Base-by-base conservation (phyloP, 2,113 vertebrate species). In the Ia io region DNA sequence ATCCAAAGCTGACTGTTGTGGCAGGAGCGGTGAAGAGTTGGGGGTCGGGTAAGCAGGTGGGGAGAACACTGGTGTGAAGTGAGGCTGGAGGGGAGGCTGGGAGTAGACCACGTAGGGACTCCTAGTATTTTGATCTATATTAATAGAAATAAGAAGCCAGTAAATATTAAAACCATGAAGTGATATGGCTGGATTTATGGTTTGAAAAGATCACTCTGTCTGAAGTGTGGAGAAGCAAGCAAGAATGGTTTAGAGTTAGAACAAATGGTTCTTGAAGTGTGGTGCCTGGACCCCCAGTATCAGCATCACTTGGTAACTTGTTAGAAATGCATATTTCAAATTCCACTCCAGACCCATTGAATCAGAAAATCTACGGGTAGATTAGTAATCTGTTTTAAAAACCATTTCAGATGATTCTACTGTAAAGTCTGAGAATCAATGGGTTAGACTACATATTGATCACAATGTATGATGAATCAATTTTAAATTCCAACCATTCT, bases 151-250 rank as follows among this genome's bases (percentile, higher is more conserved):
- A 14, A 44, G 87, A 87, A 88, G 74, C 6, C 40, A 89, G 32
- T 30, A 10, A n/a, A 49, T 49, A 67, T 87, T 56, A 74, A 74
- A 76, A 56, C 10, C 16, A 42, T 14, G 51, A 37, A 40, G 32
- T 56, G 49, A 70, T 28, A 35, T 6, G 51, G 71, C 35, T 4
- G 77, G 70, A 79, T 44, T 56, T 86, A 51, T 2, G 17, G 49
- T 78, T 25, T 77, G 77, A 90, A 91, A 90, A 93, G 67, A 82
- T 35, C 37, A 47, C 73, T 63, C 12, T 71, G 84, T 90, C 63
- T 83, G 30, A 74, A 32, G 69, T 37, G 37, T 69, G 65, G 37
- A 61, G 67, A 93, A 86, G 59, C 5, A 56, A 40, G 20, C 13
- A 76, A 49, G 85, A 74, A 74, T 16, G 23, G 47, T 30, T 84